Conservation (phyloP, 2,888 invertebrate species). For the Pristionchus entomophagus region DNA sequence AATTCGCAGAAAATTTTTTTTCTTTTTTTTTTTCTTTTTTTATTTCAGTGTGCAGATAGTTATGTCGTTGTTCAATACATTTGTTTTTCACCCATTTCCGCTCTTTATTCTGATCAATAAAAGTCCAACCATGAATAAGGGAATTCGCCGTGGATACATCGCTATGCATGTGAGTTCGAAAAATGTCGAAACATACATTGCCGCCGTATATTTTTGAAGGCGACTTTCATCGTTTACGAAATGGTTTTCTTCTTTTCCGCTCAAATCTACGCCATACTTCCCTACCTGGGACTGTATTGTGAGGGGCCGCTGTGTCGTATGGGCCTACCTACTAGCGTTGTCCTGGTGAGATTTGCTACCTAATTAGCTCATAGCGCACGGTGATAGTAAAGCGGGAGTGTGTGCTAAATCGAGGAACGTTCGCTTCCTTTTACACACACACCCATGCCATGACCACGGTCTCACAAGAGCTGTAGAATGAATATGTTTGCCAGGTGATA, state of each 20-base stretch:
- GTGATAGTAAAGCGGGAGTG: no score
- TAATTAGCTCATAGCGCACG: not conserved
- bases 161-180: not conserved
- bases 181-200: not conserved
- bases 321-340: not conserved
- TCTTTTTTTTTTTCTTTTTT: no score
- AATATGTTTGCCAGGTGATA: no score
- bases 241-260: not conserved
- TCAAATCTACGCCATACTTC: not conserved
- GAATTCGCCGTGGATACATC: not conserved
- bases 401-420: no score
- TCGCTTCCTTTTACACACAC: no score
- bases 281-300: not conserved
- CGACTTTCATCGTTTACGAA: not conserved
- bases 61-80: not conserved
- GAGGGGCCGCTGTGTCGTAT: not conserved
- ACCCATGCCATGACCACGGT: no score
- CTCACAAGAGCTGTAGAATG: no score
- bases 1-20: no score
- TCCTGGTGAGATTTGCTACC: not conserved
- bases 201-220: not conserved
- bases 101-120: not conserved
- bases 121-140: not conserved
- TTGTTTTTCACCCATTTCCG: not conserved
- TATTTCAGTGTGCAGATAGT: not conserved